Evolutionary conservation across 2,888 invertebrate genomes (phyloP), one percentile per base, ranked within the genome.

Genomic region (Deilephila porcellus): DNA sequence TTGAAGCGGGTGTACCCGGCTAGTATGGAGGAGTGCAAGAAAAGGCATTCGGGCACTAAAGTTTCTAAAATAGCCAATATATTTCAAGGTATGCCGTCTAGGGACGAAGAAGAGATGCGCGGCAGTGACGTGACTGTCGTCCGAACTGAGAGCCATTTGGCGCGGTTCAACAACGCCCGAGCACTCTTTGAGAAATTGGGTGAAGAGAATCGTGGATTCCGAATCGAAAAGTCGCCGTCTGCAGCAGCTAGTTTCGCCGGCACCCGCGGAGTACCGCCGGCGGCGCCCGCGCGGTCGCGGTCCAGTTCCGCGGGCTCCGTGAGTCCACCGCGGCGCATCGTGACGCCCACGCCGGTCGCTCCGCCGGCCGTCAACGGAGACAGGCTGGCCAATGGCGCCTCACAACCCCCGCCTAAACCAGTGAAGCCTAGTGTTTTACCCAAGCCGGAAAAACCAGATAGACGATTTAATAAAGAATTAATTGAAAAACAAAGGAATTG

Each of bases 401-500:
- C 88, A 37, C 95, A 93, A 79, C 93, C 91, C 45, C 91, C 95
- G 45, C 90, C 93, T 4, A 95, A 95, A 84, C 93, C 95, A 45
- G 89, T 84, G 19, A 95, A 96, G 78, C 95, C 96, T 7, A 95
- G 95, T 77, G 94, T 96, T 75, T 93, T 96, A 81, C 95, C 96
- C 19, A 97, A 97, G 88, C 97, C 97, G 0, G 97, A 98, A 83
- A 97, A 98, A 89, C 97, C 98, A 4, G 98, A 98, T 87, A 95
- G 97, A 74, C 97, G 97, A 84, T 97, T 97, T 83, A 97, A 97
- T 77, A 97, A 98, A 80, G 98, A 98, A 89, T 94, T 98, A 73
- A 98, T 98, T 80, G 98, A 98, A 90, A 98, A 98, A 85, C 98
- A 98, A 87, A 97, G 97, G 86, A 98, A 98, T 92, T 98, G 98